Conservation (phyloP, 2,888 invertebrate genomes). For the Oxystoma pomonae region DNA sequence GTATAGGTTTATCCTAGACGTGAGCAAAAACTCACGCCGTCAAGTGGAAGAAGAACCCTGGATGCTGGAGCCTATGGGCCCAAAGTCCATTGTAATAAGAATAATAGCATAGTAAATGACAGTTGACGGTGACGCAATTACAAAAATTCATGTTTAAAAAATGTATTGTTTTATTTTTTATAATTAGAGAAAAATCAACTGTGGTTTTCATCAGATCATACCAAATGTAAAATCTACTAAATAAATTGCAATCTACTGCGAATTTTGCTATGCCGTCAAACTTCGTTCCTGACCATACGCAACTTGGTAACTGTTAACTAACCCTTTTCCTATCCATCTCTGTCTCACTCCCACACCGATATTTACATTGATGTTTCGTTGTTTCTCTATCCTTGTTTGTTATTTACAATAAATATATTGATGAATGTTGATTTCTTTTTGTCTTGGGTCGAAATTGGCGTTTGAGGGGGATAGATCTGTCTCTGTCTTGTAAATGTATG, state of each 20-base stretch:
- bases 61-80: no score
- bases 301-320: slow-evolving; percentile 38
- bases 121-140: no score
- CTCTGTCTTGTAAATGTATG: not conserved
- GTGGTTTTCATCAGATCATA: slow-evolving; percentile 9
- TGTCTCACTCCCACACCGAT: not conserved
- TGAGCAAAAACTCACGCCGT: no score
- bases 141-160: no score
- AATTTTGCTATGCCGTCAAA: not conserved
- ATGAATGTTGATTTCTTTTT: not conserved
- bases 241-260: not conserved
- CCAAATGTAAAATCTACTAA: not conserved
- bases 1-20: no score
- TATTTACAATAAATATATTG: not conserved
- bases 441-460: not conserved
- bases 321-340: not conserved
- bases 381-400: not conserved
- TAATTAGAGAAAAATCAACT: no score
- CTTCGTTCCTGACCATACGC: slow-evolving; percentile 40
- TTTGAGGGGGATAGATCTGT: not conserved
- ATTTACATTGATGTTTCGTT: not conserved
- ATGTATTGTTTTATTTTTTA: no score
- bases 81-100: no score
- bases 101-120: no score
- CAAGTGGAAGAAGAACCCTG: no score